These are phyloP conservation scores for Hippocampus abdominalis DNA, from an alignment of 2,113 vertebrate species.

Conservation along the genomic window DNA sequence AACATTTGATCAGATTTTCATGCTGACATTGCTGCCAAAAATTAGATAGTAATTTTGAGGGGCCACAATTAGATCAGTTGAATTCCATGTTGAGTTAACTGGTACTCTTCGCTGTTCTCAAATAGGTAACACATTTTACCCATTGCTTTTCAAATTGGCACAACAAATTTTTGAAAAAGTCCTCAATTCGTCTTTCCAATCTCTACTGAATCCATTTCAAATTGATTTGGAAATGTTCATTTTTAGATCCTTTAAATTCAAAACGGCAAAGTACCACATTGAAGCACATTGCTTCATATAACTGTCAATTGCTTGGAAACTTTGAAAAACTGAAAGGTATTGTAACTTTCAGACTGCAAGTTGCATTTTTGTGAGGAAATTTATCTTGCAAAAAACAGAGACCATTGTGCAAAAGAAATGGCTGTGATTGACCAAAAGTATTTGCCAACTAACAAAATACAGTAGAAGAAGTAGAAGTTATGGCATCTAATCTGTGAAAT, in stretches of 20 bases:
- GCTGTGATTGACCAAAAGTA: too few relatives aligned
- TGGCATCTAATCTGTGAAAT: too few relatives aligned
- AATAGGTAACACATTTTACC: not conserved
- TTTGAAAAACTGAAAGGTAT: not conserved
- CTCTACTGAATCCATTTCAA: not conserved
- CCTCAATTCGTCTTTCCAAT: not conserved
- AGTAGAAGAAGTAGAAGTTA: too few relatives aligned
- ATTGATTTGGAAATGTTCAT: not conserved
- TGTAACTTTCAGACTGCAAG: too few relatives aligned
- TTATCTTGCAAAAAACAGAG: too few relatives aligned
- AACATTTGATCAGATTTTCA: not conserved
- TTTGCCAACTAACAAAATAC: too few relatives aligned
- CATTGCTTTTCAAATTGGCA: not conserved
- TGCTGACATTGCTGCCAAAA: conserved; percentile 22
- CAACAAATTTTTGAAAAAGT: not conserved
- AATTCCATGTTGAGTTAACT: not conserved
- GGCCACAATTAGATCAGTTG: conserved; percentile 10
- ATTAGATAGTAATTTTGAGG: conserved; percentile 26
- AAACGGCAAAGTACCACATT: not conserved
- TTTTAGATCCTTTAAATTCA: not conserved
- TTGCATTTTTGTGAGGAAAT: too few relatives aligned
- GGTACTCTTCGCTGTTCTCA: not conserved
- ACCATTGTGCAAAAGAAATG: too few relatives aligned
- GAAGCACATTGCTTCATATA: not conserved
- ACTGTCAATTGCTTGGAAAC: not conserved